These are phyloP conservation scores for Pardalotus punctatus DNA, from an alignment of 2,113 vertebrate species.

Conservation along the genomic window DNA sequence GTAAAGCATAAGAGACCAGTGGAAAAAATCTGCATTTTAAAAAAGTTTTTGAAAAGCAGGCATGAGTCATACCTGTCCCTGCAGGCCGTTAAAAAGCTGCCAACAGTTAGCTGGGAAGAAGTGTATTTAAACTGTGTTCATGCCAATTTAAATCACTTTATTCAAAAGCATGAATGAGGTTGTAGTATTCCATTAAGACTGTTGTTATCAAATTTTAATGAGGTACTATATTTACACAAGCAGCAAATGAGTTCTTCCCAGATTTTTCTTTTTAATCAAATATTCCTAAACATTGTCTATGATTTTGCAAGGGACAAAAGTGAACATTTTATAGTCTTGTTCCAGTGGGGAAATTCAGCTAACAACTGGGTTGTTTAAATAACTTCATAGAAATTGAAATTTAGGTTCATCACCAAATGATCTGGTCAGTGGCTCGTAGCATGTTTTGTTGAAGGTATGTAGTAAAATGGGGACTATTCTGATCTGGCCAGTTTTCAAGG, in stretches of 20 bases:
- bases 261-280: slow-evolving; percentile 18
- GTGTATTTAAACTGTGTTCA: slow-evolving; percentile 52
- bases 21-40: slow-evolving; percentile 38
- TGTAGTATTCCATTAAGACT: slow-evolving; percentile 47
- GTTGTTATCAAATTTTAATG: slow-evolving; percentile 46
- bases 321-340: background rate
- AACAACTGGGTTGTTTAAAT: background rate
- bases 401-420: background rate
- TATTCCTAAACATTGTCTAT: background rate
- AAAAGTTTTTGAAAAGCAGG: slow-evolving; percentile 35
- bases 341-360: background rate
- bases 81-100: slow-evolving; percentile 2
- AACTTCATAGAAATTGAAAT: background rate
- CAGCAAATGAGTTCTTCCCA: slow-evolving; percentile 4
- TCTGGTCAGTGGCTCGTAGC: background rate
- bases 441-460: background rate
- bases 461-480: background rate
- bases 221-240: slow-evolving; percentile 36
- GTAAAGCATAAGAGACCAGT: slow-evolving; percentile 22
- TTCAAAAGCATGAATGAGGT: slow-evolving; percentile 49
- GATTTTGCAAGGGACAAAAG: slow-evolving; percentile 5
- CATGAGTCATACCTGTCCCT: slow-evolving; percentile 61
- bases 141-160: slow-evolving; percentile 40
- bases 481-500: background rate
- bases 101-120: slow-evolving; percentile 30